Percentiles rank a stretch among this genome's conserved stretches.
phyloP scores from a whole-genome alignment of 2,888 invertebrate species.

The Leptarthrus brevirostris region DNA sequence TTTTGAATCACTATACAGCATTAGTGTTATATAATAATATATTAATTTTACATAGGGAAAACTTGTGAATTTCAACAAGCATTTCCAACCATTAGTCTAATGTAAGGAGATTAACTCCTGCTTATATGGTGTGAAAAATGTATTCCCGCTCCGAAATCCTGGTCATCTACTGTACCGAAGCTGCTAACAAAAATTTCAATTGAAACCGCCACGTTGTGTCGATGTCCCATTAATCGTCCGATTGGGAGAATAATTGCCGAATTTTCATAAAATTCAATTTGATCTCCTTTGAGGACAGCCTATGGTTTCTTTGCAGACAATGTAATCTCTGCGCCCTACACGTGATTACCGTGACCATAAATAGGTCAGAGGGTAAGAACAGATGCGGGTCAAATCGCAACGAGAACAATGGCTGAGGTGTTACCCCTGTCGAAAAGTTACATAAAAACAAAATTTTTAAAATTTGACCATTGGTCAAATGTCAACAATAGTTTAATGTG shows the following conservation, averaged over 20 bases:
- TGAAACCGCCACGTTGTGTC: not conserved
- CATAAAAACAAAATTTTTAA: conserved; percentile 11
- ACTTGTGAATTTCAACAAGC: too few relatives aligned
- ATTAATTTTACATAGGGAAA: too few relatives aligned
- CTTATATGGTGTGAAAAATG: too few relatives aligned
- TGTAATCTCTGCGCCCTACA: conserved; percentile 14
- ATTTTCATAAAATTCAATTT: conserved; percentile 45
- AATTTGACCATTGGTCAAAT: conserved; percentile 49
- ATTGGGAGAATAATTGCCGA: conserved; percentile 17
- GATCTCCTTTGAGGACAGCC: too few relatives aligned
- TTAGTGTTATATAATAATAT: too few relatives aligned
- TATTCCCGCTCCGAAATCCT: too few relatives aligned
- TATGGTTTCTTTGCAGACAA: conserved; percentile 44
- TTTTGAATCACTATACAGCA: too few relatives aligned
- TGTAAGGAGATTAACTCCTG: too few relatives aligned
- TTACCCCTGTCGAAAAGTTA: conserved; percentile 29
- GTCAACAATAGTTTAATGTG: conserved; percentile 44
- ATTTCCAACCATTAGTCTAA: too few relatives aligned
- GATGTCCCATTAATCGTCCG: conserved; percentile 31
- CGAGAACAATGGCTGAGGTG: conserved; percentile 34
- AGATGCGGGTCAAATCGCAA: conserved; percentile 35
- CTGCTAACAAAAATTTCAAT: too few relatives aligned
- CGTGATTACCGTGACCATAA: conserved; percentile 54
- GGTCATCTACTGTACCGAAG: too few relatives aligned
- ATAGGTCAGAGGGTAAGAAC: conserved; percentile 52